Conservation (phyloP, 2,888 invertebrate species). For the Trichogramma evanescens region DNA sequence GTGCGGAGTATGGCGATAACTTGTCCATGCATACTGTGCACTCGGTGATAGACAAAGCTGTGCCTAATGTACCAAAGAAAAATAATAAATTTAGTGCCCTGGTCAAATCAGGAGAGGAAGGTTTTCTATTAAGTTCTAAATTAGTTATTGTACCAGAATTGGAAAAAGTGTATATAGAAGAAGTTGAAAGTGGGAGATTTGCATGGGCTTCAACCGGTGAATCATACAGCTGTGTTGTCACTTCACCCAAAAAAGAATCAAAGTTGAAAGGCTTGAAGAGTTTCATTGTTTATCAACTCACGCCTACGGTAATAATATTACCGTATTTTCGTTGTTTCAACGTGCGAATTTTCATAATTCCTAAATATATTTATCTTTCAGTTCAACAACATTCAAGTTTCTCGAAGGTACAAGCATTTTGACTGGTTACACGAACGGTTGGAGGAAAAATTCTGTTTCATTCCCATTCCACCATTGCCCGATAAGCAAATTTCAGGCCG, state of each 20-base stretch:
- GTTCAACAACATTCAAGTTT: conserved; percentile 88
- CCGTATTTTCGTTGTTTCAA: background rate
- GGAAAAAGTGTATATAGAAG: conserved; percentile 67
- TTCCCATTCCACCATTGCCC: conserved; percentile 93
- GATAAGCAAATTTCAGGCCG: conserved; percentile 97
- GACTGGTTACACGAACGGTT: conserved; percentile 96
- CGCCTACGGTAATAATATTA: conserved; percentile 63
- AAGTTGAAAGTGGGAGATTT: conserved; percentile 62
- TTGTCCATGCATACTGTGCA: conserved; percentile 53
- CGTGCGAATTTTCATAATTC: background rate
- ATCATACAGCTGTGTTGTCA: conserved; percentile 77
- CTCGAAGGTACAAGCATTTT: conserved; percentile 95
- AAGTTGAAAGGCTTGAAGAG: conserved; percentile 97
- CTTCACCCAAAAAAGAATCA: conserved; percentile 94
- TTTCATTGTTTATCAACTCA: conserved; percentile 93
- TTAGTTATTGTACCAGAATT: conserved; percentile 63
- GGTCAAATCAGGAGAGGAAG: conserved; percentile 84
- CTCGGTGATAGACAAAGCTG: conserved; percentile 55
- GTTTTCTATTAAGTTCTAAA: conserved; percentile 74
- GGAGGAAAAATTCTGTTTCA: conserved; percentile 86
- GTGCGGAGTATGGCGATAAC: conserved; percentile 43
- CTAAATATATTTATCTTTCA: conserved; percentile 34
- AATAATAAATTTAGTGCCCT: conserved; percentile 80
- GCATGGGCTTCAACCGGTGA: conserved; percentile 70
- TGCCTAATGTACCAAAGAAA: conserved; percentile 56